Evolutionary conservation across 2,113 vertebrate species (phyloP).

Genomic region (Vireo altiloquus): DNA sequence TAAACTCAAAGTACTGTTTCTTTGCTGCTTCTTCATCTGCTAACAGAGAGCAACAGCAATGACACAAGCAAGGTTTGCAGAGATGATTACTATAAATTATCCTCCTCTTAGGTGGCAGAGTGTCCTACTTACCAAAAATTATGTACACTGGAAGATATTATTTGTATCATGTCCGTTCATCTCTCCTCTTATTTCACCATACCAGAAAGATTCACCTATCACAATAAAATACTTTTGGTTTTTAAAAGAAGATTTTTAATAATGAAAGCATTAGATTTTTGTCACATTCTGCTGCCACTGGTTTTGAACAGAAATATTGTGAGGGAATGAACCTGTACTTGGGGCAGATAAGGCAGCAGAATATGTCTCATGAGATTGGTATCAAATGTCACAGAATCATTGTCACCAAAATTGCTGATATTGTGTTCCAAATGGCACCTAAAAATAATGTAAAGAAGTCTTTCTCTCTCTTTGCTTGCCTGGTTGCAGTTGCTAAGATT

Average conservation of each 20-base stretch:
- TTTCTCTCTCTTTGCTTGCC: background rate
- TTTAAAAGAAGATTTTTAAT: background rate
- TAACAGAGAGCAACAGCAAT: background rate
- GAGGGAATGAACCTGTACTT: background rate
- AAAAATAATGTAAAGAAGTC: background rate
- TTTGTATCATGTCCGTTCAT: background rate
- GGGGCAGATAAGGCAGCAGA: background rate
- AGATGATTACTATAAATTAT: background rate
- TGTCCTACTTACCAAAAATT: background rate
- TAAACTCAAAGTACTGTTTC: background rate
- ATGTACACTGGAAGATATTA: background rate
- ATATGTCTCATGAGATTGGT: background rate
- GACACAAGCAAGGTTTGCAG: background rate
- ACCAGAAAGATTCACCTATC: background rate
- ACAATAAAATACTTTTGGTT: background rate
- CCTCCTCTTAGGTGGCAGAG: background rate
- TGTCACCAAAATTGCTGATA: background rate
- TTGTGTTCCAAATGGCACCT: background rate
- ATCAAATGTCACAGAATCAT: background rate
- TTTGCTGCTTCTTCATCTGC: background rate
- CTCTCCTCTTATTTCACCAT: background rate
- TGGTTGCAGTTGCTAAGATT: background rate
- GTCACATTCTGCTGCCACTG: background rate
- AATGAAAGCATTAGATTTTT: background rate
- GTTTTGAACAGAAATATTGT: background rate